Evolutionary conservation across 2,113 vertebrate genomes (phyloP), one percentile per base, ranked within the genome.

Genomic region (Oenanthe melanoleuca): DNA sequence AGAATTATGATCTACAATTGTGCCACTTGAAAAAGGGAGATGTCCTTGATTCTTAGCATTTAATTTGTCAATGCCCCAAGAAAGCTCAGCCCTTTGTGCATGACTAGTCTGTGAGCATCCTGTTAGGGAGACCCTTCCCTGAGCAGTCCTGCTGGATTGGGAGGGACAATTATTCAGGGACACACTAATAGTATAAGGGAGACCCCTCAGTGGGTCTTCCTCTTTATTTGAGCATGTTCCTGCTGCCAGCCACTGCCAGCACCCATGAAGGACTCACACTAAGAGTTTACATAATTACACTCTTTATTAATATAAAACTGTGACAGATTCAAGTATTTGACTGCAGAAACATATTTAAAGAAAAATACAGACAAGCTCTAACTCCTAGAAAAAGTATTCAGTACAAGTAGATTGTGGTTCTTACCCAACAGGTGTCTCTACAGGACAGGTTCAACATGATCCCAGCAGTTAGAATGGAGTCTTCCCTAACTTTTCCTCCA

Each of bases 241-340:
- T n/a, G 29, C 31, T 52, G 25, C 56, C 37, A 50, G 31, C 1
- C 1, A 23, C 24, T 50, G 11, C 14, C 29, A 70, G 24, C 0
- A 0, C 3, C 31, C 25, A 29, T 1, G 2, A 70, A 49, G 55
- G 16, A 24, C 12, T 71, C 9, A 0, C 6, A 50, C 14, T 28
- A 40, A 40, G 20, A 52, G 12, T 20, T 52, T 20, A 12, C 4
- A 6, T 7, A 22, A n/a, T 29, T 12, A 24, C 19, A 42, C 2
- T 20, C 37, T 34, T 29, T 31, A 31, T 31, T 29, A 29, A 16
- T 42, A 52, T 20, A 34, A 34, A 71, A 71, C 21, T 60, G 45
- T 61, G 20, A 12, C 31, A 24, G 4, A 9, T 50, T 42, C 66
- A 52, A 52, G 16, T 24, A 42, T 42, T 5, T 12, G 20, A 60